Base-by-base conservation (phyloP, 2,797 vertebrate genomes). In the Taenioides sp. region DNA sequence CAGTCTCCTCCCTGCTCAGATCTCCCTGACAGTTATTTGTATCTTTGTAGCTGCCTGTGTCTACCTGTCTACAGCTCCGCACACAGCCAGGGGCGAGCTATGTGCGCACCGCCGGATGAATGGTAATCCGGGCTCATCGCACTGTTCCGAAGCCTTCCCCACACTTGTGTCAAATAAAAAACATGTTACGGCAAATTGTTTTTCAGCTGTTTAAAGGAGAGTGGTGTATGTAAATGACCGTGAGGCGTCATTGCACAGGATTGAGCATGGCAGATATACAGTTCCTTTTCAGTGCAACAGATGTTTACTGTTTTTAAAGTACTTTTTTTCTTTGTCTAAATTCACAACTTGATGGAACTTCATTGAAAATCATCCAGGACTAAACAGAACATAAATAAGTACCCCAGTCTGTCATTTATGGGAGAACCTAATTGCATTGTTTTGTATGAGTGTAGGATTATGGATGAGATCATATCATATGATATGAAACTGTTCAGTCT, bases 21-120 rank as follows among this genome's bases (percentile, higher is more conserved):
- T 91, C 89, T 90, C 73, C 73, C 85, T 90, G 89, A 88, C 91
- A 90, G 88, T 87, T 91, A 89, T 92, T 87, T 91, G 88, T 90
- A 90, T 90, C 84, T 90, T 87, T 89, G 85, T 88, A 88, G 81
- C 87, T 82, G 80, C 83, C 81, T 70, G 59, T 75, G 76, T 89
- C 81, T 91, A 88, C 87, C 89, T 90, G 88, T 91, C 89, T 87
- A 79, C 84, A 82, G 86, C 80, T 85, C 68, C 83, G 89, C 86
- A 91, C 83, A 90, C 88, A 91, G 88, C 91, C 86, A 85, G 86
- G 80, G 88, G 88, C 88, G 87, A 88, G 81, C 86, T 73, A 76
- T 80, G 86, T 83, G 76, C 78, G 69, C 86, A 72, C 80, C 74
- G 78, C 71, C 74, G 71, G 73, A 74, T 87, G 84, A 79, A 86